phyloP scores from a whole-genome alignment of 2,113 vertebrate species.

The Cichladusa arquata region DNA sequence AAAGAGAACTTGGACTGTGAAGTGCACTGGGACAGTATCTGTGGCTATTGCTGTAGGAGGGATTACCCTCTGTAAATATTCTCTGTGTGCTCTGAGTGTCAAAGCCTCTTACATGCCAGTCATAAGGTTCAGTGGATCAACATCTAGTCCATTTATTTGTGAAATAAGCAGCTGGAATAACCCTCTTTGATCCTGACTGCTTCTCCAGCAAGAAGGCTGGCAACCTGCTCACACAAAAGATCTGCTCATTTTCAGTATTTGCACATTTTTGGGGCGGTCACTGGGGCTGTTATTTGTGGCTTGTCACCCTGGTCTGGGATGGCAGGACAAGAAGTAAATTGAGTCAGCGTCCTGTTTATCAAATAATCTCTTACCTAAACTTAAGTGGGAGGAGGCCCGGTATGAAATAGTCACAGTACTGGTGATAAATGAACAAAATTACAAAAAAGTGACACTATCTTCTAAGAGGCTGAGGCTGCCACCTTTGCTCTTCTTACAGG shows the following conservation, averaged over 20 bases:
- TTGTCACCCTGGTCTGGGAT: not conserved
- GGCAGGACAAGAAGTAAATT: not conserved
- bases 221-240: not conserved
- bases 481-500: not conserved
- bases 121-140: not conserved
- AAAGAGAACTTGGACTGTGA: not conserved
- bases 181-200: not conserved
- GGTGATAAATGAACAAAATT: not conserved
- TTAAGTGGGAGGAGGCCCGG: not conserved
- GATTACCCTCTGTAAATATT: not conserved
- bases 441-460: not conserved
- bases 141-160: not conserved
- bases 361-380: not conserved
- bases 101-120: not conserved
- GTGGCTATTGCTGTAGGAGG: not conserved
- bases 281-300: not conserved
- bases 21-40: not conserved
- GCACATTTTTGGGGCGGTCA: not conserved
- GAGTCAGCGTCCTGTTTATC: not conserved
- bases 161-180: not conserved
- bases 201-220: not conserved
- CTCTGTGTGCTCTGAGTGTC: not conserved
- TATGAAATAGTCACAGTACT: not conserved
- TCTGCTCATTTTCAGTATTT: not conserved
- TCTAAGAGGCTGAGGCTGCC: not conserved